phyloP scores from a whole-genome alignment of 2,888 invertebrate genomes.

The Eilema griseolum region DNA sequence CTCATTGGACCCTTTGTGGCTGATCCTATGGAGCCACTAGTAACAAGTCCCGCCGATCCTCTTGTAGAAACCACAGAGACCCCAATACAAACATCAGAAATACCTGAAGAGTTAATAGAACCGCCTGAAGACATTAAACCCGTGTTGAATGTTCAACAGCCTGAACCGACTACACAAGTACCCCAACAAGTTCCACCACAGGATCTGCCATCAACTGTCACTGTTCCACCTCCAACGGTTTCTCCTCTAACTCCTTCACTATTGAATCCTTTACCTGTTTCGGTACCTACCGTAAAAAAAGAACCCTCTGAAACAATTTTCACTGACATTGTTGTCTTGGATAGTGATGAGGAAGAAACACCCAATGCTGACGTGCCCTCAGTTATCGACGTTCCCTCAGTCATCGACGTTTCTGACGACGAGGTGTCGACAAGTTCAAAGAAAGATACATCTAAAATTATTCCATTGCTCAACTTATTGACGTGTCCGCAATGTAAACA shows the following conservation, averaged over 20 bases:
- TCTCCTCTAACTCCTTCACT: background rate
- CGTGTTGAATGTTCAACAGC: background rate
- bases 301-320: constrained; percentile 45
- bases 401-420: constrained; percentile 64
- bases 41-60: constrained; percentile 13
- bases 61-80: constrained; percentile 18
- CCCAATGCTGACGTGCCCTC: background rate
- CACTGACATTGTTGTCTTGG: constrained; percentile 64
- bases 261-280: background rate
- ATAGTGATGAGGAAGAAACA: constrained; percentile 76
- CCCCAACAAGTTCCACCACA: background rate
- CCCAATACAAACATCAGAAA: background rate
- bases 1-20: constrained; percentile 67
- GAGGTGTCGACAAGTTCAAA: constrained; percentile 31
- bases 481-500: constrained; percentile 65
- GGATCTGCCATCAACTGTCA: background rate
- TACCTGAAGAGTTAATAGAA: constrained; percentile 7
- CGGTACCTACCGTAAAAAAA: constrained; percentile 43
- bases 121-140: constrained; percentile 4
- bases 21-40: constrained; percentile 29
- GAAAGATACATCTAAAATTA: constrained; percentile 22
- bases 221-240: background rate
- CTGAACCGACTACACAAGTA: background rate
- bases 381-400: constrained; percentile 60
- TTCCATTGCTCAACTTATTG: constrained; percentile 39